Base-by-base conservation (phyloP, 1,140 invertebrate genomes). In the Orius laevigatus region DNA sequence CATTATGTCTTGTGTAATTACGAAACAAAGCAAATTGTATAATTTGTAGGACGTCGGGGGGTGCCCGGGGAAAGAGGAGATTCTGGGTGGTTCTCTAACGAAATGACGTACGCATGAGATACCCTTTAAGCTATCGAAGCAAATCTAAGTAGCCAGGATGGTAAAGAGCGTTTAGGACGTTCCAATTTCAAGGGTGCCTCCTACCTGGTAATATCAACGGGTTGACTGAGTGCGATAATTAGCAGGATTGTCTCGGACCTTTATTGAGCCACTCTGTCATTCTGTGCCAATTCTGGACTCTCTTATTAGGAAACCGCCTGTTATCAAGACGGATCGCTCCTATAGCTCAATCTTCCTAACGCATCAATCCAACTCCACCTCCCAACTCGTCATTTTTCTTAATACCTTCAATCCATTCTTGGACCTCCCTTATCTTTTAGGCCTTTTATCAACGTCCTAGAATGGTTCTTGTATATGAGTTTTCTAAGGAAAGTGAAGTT, bases 51-150 rank as follows among this genome's bases (percentile, higher is more conserved):
- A 20, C 25, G 18, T 12, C 14, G 35, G 9, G 46, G 33, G 39
- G 11, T 11, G 41, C 15, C 33, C 15, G 35, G 14, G 48, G 11
- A 18, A 31, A 32, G 45, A 9, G 32, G 18, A 33, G 16, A 33
- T n/a, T n/a, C n/a, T n/a, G n/a, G n/a, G n/a, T n/a, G n/a, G n/a
- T n/a, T n/a, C n/a, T n/a, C 19, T 49, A 52, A 55, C 53, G 47
- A 52, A 55, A 55, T 55, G 43, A 42, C 43, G 42, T 52, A 39
- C 50, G 53, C 53, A 52, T 55, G 53, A 52, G 50, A 49, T 55
- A 45, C 46, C 49, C 46, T 49, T 55, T 52, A 52, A 55, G 46
- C 50, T 55, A 55, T 55, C 53, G 53, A 50, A 55, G 53, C 53
- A 55, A 12, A n/a, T n/a, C n/a, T n/a, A n/a, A n/a, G n/a, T n/a